phyloP scores from a whole-genome alignment of 2,888 invertebrate species.

The Campoplex nolae region DNA sequence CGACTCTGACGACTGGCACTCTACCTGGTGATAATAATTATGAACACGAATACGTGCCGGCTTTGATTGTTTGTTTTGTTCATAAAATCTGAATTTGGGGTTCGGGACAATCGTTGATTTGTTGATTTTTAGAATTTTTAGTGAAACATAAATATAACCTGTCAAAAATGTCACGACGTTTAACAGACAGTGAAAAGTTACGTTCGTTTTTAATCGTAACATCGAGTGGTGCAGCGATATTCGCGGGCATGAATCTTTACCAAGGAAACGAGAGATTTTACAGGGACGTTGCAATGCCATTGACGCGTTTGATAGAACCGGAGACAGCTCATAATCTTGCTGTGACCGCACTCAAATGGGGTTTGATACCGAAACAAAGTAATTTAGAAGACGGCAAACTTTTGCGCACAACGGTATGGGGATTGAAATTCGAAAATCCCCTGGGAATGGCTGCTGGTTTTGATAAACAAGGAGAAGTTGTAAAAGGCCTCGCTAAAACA shows the following conservation, averaged over 20 bases:
- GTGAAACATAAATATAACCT: background rate
- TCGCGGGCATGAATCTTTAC: conserved; percentile 88
- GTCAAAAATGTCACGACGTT: conserved; percentile 73
- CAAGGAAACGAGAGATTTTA: conserved; percentile 93
- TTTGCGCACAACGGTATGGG: conserved; percentile 90
- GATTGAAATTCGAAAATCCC: conserved; percentile 92
- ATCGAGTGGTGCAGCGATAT: conserved; percentile 88
- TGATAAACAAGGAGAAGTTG: conserved; percentile 98
- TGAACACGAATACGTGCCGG: too few relatives aligned
- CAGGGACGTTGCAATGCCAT: conserved; percentile 89
- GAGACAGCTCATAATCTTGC: conserved; percentile 94
- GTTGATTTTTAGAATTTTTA: background rate
- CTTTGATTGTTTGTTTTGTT: too few relatives aligned
- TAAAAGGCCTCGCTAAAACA: conserved; percentile 91
- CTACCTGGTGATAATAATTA: too few relatives aligned
- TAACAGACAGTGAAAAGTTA: conserved; percentile 87
- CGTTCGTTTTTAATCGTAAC: conserved; percentile 89
- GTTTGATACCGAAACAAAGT: conserved; percentile 88
- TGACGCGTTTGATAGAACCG: conserved; percentile 89
- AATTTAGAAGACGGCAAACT: conserved; percentile 87
- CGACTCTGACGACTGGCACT: too few relatives aligned
- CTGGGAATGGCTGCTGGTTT: conserved; percentile 99
- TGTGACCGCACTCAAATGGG: conserved; percentile 91
- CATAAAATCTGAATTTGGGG: too few relatives aligned
- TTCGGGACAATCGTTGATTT: background rate